These are phyloP conservation scores for Epicauta chinensis DNA, from an alignment of 1,140 invertebrate species.

Conservation along the genomic window DNA sequence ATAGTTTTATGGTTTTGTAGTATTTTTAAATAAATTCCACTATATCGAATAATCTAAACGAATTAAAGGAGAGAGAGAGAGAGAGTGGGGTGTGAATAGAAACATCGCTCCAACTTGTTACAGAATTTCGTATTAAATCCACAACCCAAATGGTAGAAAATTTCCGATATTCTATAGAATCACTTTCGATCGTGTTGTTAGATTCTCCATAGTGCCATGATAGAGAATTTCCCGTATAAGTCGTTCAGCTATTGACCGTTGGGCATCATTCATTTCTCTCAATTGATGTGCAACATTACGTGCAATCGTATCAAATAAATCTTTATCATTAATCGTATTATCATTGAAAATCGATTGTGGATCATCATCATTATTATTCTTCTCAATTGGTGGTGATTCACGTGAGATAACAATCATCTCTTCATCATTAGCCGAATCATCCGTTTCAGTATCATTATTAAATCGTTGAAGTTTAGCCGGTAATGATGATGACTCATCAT, in stretches of 20 bases:
- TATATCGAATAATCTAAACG: no score
- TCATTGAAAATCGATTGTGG: not conserved
- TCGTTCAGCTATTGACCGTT: conserved; percentile 45
- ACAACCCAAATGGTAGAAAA: no score
- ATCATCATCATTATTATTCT: not conserved
- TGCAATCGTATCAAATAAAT: conserved; percentile 43
- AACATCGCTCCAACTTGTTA: no score
- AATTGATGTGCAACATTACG: conserved; percentile 47
- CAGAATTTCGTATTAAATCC: no score
- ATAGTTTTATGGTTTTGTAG: no score
- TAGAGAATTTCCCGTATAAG: conserved; percentile 46
- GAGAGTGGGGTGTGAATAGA: no score
- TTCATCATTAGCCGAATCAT: not conserved
- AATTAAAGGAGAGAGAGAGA: no score
- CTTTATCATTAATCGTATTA: conserved; percentile 24
- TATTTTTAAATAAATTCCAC: no score
- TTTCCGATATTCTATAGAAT: no score
- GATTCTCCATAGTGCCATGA: conserved; percentile 43
- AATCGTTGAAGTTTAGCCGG: not conserved
- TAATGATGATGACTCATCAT: not conserved
- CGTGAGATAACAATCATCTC: not conserved
- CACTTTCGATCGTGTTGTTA: conserved; percentile 10
- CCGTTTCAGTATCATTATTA: not conserved
- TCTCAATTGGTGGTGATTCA: not conserved
- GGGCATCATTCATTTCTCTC: conserved; percentile 40